Evolutionary conservation across 2,888 invertebrate genomes (phyloP).

Genomic region (Bhutanitis thaidina): DNA sequence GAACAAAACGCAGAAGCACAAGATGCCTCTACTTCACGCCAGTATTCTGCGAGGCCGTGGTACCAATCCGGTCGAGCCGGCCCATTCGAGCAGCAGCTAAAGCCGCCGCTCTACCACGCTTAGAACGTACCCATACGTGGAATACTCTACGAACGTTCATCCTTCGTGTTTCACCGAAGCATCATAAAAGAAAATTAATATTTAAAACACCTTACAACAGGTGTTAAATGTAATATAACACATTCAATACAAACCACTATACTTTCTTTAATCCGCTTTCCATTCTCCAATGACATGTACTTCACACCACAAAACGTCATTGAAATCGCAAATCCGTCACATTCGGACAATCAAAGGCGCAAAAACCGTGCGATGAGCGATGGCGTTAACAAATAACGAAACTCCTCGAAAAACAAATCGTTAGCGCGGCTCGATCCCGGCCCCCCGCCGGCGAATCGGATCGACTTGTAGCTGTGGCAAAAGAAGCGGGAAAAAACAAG

Average conservation of each 20-base stretch:
- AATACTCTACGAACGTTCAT: no score
- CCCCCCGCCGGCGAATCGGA: conserved; percentile 71
- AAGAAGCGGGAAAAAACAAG: conserved; percentile 15
- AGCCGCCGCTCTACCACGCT: no score
- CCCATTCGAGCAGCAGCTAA: no score
- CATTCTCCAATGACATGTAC: conserved; percentile 44
- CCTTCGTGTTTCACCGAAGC: no score
- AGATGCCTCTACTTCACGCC: no score
- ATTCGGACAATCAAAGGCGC: conserved; percentile 71
- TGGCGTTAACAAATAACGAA: conserved; percentile 57
- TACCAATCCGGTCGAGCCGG: no score
- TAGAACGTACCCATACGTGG: no score
- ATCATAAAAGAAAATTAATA: no score
- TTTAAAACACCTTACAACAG: no score
- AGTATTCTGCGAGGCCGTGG: no score
- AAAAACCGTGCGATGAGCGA: no score
- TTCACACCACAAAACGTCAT: conserved; percentile 40
- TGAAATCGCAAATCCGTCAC: conserved; percentile 65
- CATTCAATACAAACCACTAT: conserved; percentile 12
- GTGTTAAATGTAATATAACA: neutral
- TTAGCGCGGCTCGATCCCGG: conserved; percentile 54
- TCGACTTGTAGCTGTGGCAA: conserved; percentile 52
- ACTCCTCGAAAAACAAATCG: conserved; percentile 52
- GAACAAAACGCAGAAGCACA: no score
- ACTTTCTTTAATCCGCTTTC: conserved; percentile 47